phyloP scores from a whole-genome alignment of 2,888 invertebrate genomes.

The Mallateleia sp. region DNA sequence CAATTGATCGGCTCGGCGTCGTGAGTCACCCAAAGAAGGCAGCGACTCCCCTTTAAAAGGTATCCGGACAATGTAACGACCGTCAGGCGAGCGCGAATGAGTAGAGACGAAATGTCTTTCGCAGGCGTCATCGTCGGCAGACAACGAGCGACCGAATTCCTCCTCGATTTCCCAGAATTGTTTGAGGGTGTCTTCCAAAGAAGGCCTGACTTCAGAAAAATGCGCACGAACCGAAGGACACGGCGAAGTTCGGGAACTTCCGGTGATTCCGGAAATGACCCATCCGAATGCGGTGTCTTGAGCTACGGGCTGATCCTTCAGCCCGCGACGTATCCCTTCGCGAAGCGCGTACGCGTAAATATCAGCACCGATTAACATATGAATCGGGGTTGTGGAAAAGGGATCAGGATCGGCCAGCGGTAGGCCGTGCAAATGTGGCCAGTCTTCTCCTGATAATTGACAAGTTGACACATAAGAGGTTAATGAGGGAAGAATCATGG shows the following conservation, averaged over 20 bases:
- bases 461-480: constrained; percentile 12
- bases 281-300: not conserved
- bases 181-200: not conserved
- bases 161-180: constrained; percentile 9
- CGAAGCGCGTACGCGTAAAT: not conserved
- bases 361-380: constrained; percentile 3
- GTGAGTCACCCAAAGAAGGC: not conserved
- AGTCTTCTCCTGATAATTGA: not conserved
- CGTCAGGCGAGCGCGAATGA: not conserved
- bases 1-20: constrained; percentile 5
- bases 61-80: constrained; percentile 38
- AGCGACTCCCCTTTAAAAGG: constrained; percentile 8
- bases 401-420: not conserved
- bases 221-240: no score
- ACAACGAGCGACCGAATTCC: not conserved
- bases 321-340: not conserved
- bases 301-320: not conserved
- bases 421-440: constrained; percentile 13
- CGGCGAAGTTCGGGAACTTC: no score
- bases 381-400: not conserved
- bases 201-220: not conserved
- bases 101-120: not conserved
- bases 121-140: not conserved
- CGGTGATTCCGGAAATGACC: not conserved
- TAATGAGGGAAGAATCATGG: constrained; percentile 6